These are phyloP conservation scores for Clarias laeviceps DNA, from an alignment of 2,797 vertebrate species.

Conservation along the genomic window DNA sequence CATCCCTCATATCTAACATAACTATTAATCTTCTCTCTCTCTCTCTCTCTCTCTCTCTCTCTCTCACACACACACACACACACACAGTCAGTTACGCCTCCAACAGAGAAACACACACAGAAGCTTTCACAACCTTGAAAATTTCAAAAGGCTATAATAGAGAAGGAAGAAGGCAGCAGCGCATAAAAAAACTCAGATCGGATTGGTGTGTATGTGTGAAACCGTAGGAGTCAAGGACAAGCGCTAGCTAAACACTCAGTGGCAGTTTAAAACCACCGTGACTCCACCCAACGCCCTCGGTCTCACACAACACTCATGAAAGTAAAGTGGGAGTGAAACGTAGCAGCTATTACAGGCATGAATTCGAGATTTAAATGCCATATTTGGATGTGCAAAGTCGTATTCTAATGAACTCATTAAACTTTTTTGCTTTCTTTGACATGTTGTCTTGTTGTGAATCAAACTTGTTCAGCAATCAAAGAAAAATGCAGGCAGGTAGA, in stretches of 20 bases:
- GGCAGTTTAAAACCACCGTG: neutral
- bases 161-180: conserved; percentile 8
- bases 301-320: neutral
- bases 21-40: neutral
- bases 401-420: neutral
- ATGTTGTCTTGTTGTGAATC: neutral
- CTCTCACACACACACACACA: conserved; percentile 23
- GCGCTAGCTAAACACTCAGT: neutral
- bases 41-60: no score
- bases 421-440: neutral
- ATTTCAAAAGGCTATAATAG: conserved; percentile 7
- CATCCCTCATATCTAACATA: neutral
- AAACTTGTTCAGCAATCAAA: neutral
- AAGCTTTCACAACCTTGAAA: neutral
- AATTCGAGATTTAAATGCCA: neutral
- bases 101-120: conserved; percentile 2
- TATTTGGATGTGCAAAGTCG: neutral
- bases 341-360: neutral
- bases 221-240: neutral
- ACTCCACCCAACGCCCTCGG: conserved; percentile 1
- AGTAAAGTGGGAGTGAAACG: neutral
- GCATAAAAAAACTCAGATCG: neutral
- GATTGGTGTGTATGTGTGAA: neutral
- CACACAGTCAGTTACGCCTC: neutral
- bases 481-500: neutral